Evolutionary conservation across 2,113 vertebrate genomes (phyloP).

Genomic region (Dryoscopus gambensis): DNA sequence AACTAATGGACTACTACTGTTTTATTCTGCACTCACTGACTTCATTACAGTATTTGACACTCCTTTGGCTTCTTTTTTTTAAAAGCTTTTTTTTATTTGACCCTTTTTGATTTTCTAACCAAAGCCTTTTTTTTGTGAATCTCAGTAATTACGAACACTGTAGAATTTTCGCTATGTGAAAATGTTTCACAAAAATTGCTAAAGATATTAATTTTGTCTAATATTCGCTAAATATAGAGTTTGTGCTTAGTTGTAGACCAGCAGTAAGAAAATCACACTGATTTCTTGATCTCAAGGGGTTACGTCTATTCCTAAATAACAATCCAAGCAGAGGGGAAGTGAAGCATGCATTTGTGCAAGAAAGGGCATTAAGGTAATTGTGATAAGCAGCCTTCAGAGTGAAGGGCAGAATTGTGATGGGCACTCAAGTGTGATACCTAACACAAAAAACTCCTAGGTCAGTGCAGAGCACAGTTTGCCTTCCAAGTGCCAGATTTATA

Average conservation of each 20-base stretch:
- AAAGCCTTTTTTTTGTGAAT: slow-evolving; percentile 42
- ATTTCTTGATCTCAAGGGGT: background rate
- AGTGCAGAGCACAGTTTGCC: slow-evolving; percentile 51
- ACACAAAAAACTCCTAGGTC: background rate
- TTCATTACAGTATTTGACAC: background rate
- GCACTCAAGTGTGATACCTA: background rate
- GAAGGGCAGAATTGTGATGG: no score
- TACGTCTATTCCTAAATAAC: background rate
- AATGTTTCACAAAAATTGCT: background rate
- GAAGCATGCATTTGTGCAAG: background rate
- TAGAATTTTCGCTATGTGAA: background rate
- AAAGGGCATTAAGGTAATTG: background rate
- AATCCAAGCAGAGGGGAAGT: background rate
- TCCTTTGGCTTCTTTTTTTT: slow-evolving; percentile 14
- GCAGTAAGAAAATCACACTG: background rate
- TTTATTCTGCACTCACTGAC: slow-evolving; percentile 29
- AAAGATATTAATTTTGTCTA: background rate
- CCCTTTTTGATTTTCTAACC: slow-evolving; percentile 48
- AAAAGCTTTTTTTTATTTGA: background rate
- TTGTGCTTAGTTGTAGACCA: slow-evolving; percentile 13
- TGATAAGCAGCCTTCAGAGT: background rate
- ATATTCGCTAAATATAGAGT: background rate
- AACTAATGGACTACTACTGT: background rate
- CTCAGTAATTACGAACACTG: background rate
- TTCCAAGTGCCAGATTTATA: slow-evolving; percentile 64